A percentile compares a stretch with the other conserved stretches of the same genome.
phyloP scores from a whole-genome alignment of 2,113 vertebrate genomes.

The Setophaga petechia region DNA sequence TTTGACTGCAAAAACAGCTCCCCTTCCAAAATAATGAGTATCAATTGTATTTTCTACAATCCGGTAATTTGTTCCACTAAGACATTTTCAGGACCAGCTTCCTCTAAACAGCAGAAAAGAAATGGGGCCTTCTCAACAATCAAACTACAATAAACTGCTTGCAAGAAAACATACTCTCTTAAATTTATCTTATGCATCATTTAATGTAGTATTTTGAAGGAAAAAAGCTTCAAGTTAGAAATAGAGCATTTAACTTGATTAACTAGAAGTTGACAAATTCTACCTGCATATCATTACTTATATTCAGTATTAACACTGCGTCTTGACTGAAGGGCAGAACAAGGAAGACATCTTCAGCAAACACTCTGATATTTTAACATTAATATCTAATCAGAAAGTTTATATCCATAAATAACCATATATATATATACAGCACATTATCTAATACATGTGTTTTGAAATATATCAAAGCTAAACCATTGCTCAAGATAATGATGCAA shows the following conservation, averaged over 20 bases:
- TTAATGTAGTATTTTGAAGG: neutral
- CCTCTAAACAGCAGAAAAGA: neutral
- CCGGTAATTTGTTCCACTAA: neutral
- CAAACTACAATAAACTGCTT: neutral
- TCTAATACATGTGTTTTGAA: constrained; percentile 34
- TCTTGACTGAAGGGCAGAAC: constrained; percentile 42
- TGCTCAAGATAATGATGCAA: constrained; percentile 51
- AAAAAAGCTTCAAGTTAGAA: neutral
- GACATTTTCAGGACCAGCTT: neutral
- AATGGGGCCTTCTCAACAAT: neutral
- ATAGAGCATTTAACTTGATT: neutral
- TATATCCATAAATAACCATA: constrained; percentile 47
- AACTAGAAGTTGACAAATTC: constrained; percentile 3
- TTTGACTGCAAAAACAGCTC: neutral
- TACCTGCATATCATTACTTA: neutral
- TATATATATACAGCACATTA: constrained; percentile 12
- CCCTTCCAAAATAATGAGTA: neutral
- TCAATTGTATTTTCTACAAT: neutral
- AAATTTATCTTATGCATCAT: neutral
- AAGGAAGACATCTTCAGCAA: constrained; percentile 19
- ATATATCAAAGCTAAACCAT: constrained; percentile 45
- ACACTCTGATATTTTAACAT: constrained; percentile 41
- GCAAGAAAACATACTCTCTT: neutral
- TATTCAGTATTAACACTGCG: neutral
- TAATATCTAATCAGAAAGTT: constrained; percentile 58